Conservation (phyloP, 2,888 invertebrate species). For the Macaria notata region DNA sequence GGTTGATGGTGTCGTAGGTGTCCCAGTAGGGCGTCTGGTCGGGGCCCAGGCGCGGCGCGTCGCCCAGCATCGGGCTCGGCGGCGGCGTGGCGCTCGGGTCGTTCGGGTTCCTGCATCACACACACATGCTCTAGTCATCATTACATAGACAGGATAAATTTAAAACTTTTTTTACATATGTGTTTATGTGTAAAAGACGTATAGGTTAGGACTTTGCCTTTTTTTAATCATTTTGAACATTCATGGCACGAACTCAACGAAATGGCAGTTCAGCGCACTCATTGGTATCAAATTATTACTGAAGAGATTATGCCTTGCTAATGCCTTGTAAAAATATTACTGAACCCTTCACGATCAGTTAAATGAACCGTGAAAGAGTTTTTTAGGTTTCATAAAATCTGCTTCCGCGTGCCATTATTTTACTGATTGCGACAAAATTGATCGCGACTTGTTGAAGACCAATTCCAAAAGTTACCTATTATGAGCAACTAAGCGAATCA, state of each 20-base stretch:
- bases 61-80: constrained; percentile 75
- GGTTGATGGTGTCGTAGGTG: constrained; percentile 94
- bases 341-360: constrained; percentile 8
- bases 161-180: no score
- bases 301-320: no score
- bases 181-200: no score
- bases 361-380: constrained; percentile 18
- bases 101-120: constrained; percentile 84
- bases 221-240: no score
- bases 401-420: constrained; percentile 8
- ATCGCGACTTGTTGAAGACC: constrained; percentile 30
- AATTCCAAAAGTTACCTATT: constrained; percentile 33
- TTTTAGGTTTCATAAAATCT: constrained; percentile 16
- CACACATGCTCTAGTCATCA: no score
- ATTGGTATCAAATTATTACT: no score
- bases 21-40: constrained; percentile 91
- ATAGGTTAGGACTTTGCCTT: no score
- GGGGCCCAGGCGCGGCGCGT: constrained; percentile 63
- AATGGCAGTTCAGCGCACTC: no score
- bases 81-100: constrained; percentile 79
- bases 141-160: no score
- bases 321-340: constrained; percentile 4
- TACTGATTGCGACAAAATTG: constrained; percentile 22
- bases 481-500: constrained; percentile 36
- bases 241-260: no score